Conservation (phyloP, 2,888 invertebrate genomes). For the Agriotes lineatus region DNA sequence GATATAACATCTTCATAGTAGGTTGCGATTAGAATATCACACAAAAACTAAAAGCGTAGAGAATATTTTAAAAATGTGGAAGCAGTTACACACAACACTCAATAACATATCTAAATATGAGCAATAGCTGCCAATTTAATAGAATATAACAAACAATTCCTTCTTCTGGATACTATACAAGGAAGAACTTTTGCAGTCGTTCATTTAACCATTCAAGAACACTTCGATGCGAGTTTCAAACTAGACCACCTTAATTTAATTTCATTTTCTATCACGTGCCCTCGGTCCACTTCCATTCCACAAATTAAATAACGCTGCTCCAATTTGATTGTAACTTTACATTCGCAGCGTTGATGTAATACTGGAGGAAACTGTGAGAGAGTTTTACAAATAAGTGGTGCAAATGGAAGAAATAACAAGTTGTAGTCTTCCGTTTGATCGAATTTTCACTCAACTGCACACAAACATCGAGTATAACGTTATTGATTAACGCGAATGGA, state of each 20-base stretch:
- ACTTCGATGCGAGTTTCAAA: neutral
- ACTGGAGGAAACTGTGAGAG: neutral
- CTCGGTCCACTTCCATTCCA: neutral
- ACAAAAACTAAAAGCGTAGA: too few relatives aligned
- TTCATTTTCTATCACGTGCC: neutral
- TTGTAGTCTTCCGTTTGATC: constrained; percentile 24
- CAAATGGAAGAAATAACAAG: constrained; percentile 19
- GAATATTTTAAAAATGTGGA: too few relatives aligned
- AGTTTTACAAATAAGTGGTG: constrained; percentile 13
- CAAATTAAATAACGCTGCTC: neutral
- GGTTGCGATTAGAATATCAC: too few relatives aligned
- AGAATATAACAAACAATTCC: too few relatives aligned
- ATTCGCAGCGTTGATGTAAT: neutral
- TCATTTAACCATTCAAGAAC: neutral
- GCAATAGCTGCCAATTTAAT: too few relatives aligned
- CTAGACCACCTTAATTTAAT: neutral
- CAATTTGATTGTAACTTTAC: neutral
- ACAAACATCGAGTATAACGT: constrained; percentile 19
- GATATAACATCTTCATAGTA: too few relatives aligned
- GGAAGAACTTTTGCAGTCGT: too few relatives aligned
- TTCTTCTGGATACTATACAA: too few relatives aligned
- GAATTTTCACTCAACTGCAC: constrained; percentile 26
- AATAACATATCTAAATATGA: too few relatives aligned
- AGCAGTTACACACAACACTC: too few relatives aligned
- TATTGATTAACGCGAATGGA: constrained; percentile 16